phyloP scores from a whole-genome alignment of 2,888 invertebrate species.

The Drosophila meridionalis region DNA sequence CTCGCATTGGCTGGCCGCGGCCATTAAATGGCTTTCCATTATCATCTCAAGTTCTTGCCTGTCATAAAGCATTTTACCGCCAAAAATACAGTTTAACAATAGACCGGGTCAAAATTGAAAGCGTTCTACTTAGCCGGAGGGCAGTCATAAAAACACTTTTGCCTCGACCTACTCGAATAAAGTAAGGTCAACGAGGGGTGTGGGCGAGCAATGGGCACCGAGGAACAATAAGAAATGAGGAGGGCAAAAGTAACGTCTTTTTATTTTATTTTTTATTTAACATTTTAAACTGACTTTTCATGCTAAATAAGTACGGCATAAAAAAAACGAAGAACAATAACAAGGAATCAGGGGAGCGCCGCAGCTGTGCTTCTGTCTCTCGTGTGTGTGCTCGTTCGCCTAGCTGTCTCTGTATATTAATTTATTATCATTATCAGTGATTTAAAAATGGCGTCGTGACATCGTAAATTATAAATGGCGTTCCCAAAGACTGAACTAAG shows the following conservation, averaged over 20 bases:
- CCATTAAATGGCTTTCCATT: constrained; percentile 60
- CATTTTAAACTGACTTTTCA: constrained; percentile 77
- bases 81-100: constrained; percentile 54
- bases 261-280: constrained; percentile 38
- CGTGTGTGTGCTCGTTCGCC: constrained; percentile 33
- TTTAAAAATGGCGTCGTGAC: constrained; percentile 78
- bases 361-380: constrained; percentile 28
- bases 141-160: constrained; percentile 67
- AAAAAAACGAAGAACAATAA: constrained; percentile 33
- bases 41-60: constrained; percentile 60
- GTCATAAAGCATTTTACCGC: constrained; percentile 62
- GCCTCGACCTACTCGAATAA: constrained; percentile 43
- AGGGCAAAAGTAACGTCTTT: constrained; percentile 29
- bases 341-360: constrained; percentile 9
- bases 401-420: constrained; percentile 67
- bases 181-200: constrained; percentile 30
- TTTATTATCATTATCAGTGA: constrained; percentile 81
- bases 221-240: constrained; percentile 47
- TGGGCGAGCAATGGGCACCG: background rate
- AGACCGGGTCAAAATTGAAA: constrained; percentile 32
- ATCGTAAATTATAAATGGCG: constrained; percentile 76
- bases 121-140: constrained; percentile 33
- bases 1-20: constrained; percentile 35
- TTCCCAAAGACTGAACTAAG: constrained; percentile 46
- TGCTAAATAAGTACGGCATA: constrained; percentile 70